These are phyloP conservation scores for Homarus americanus DNA, from an alignment of 1,140 invertebrate genomes.

Conservation along the genomic window DNA sequence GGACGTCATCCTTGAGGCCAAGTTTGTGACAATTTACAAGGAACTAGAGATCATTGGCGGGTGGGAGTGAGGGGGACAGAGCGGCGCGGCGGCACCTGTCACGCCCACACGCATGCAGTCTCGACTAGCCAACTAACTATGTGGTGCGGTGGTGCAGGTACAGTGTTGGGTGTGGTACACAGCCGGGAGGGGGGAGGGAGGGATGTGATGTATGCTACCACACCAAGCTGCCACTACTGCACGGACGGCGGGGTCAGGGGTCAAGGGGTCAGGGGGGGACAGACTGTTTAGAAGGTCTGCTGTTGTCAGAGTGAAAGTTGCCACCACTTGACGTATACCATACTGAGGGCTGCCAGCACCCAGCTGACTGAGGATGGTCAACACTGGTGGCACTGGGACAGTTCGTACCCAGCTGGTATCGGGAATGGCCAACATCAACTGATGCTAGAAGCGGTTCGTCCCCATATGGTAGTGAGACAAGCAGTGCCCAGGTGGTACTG, in stretches of 20 bases:
- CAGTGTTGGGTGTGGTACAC: constrained; percentile 29
- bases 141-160: constrained; percentile 38
- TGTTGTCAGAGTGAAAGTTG: neutral
- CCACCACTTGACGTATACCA: too few species aligned
- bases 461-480: too few species aligned
- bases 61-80: constrained; percentile 4
- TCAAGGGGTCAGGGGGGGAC: neutral
- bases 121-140: constrained; percentile 24
- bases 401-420: neutral
- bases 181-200: neutral
- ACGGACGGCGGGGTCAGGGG: neutral
- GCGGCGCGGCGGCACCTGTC: neutral
- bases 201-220: constrained; percentile 40
- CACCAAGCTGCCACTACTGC: constrained; percentile 54
- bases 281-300: constrained; percentile 15
- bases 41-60: constrained; percentile 16
- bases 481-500: too few species aligned
- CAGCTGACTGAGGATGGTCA: too few species aligned
- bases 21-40: constrained; percentile 28
- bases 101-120: constrained; percentile 44
- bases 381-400: too few species aligned
- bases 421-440: too few species aligned
- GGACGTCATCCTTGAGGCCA: neutral
- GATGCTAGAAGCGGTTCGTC: too few species aligned
- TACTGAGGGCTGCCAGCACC: neutral